Percentiles rank a stretch among this genome's conserved stretches.
Evolutionary conservation across 2,113 vertebrate species (phyloP).

Genomic region (Callionymus lyra): DNA sequence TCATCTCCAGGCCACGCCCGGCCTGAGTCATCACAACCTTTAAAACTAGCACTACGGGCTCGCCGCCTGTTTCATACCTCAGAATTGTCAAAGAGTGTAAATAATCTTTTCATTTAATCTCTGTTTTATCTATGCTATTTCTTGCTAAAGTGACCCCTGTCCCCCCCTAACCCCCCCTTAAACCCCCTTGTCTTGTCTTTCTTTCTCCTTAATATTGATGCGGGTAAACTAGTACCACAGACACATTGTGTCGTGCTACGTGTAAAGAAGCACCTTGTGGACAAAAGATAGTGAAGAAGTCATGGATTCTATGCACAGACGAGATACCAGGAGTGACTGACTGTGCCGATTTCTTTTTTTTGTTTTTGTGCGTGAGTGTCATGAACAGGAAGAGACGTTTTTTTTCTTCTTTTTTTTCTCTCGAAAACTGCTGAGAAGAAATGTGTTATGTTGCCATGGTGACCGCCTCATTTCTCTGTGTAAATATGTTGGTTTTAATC

Average conservation of each 20-base stretch:
- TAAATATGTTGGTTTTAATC: slow-evolving; percentile 27
- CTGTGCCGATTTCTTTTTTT: slow-evolving; percentile 34
- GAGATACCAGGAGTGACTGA: slow-evolving; percentile 31
- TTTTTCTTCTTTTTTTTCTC: too few species aligned
- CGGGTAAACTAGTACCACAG: slow-evolving; percentile 81
- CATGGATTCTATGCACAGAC: slow-evolving; percentile 55
- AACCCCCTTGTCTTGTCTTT: slow-evolving; percentile 30
- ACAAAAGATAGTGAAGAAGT: slow-evolving; percentile 48
- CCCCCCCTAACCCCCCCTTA: neutral
- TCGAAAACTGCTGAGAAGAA: too few species aligned
- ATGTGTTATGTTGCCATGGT: too few species aligned
- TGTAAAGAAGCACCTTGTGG: slow-evolving; percentile 86
- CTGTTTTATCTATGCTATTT: slow-evolving; percentile 44
- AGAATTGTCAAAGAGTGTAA: slow-evolving; percentile 55
- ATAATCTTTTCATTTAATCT: slow-evolving; percentile 52
- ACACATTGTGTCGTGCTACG: slow-evolving; percentile 78
- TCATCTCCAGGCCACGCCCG: slow-evolving; percentile 16
- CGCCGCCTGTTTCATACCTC: slow-evolving; percentile 50
- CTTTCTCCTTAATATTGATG: slow-evolving; percentile 69
- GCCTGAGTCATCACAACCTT: slow-evolving; percentile 50
- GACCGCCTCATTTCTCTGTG: slow-evolving; percentile 43
- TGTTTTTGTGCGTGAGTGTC: slow-evolving; percentile 37
- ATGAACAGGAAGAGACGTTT: too few species aligned
- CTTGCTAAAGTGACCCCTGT: slow-evolving; percentile 13
- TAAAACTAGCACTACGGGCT: slow-evolving; percentile 44